Conservation (phyloP, 2,888 invertebrate genomes). For the Torymus texanus region DNA sequence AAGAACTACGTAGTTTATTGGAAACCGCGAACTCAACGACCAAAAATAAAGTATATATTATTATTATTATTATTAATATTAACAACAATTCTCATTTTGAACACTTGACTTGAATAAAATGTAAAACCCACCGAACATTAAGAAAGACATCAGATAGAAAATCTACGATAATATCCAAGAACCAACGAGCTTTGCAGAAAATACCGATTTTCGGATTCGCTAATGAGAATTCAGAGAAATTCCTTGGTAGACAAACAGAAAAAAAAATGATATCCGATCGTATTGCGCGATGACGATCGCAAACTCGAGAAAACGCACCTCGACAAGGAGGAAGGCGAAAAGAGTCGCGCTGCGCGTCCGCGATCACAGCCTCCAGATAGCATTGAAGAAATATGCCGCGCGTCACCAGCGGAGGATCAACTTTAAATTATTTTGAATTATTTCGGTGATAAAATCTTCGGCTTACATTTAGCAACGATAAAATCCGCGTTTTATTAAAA, state of each 20-base stretch:
- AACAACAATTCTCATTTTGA: too few species aligned
- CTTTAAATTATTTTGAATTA: slow-evolving; percentile 57
- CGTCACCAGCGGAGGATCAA: slow-evolving; percentile 51
- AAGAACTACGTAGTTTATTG: too few species aligned
- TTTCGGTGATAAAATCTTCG: slow-evolving; percentile 48
- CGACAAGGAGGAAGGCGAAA: slow-evolving; percentile 32
- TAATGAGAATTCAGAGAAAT: too few species aligned
- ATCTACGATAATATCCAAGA: too few species aligned
- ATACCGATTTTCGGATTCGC: too few species aligned
- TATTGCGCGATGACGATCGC: slow-evolving; percentile 16
- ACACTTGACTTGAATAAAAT: too few species aligned
- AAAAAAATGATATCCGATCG: slow-evolving; percentile 34
- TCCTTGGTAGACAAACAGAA: slow-evolving; percentile 44
- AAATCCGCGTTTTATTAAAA: slow-evolving; percentile 48
- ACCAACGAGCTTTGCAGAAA: too few species aligned
- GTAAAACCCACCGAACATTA: too few species aligned
- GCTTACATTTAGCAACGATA: slow-evolving; percentile 35
- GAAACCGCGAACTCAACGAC: too few species aligned
- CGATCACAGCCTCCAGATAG: slow-evolving; percentile 50
- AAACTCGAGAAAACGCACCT: slow-evolving; percentile 52
- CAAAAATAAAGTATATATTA: too few species aligned
- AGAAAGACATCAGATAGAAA: too few species aligned
- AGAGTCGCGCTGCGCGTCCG: slow-evolving; percentile 21
- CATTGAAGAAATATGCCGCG: slow-evolving; percentile 56
- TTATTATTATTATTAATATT: too few species aligned